Evolutionary conservation across 2,797 vertebrate genomes (phyloP), one percentile per base, ranked within the genome.

Genomic region (Betta splendens): DNA sequence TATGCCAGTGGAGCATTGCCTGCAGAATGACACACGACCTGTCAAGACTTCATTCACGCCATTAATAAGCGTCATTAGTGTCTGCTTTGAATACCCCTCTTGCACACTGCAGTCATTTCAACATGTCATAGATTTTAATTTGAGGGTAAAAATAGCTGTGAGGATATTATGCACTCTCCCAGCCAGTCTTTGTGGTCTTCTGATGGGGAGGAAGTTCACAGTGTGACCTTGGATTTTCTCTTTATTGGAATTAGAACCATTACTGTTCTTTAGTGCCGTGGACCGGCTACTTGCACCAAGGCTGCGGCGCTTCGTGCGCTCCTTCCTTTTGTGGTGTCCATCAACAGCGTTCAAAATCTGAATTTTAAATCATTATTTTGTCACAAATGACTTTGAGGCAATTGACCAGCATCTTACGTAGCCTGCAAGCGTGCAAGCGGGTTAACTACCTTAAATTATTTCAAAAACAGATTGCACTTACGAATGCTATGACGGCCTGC

Each of bases 121-220:
- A 98, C 95, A 96, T 98, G 96, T 96, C 95, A 97, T 98, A 97
- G 95, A 98, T 98, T 98, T 97, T 98, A 98, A 98, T 98, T 97
- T 96, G 96, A 94, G 94, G 89, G 95, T 94, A 96, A 97, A 98
- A 96, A 98, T 96, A 96, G 96, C 94, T 94, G 93, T 94, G 94
- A 94, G 94, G 94, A 93, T 93, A 93, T 93, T 93, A 93, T 92
- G 91, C 92, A 92, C 92, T 92, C 91, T 91, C 80, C 66, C 87
- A 85, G 85, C 83, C 86, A 87, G 90, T 93, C 92, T 93, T 92
- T 91, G 90, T 93, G 92, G 91, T 92, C 90, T 90, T 90, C 89
- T 92, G 92, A 93, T 91, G 91, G 89, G 88, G 80, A 91, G 84
- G 89, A 91, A 92, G 90, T 92, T 92, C 91, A 90, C 86, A 81